Conservation (phyloP, 2,797 vertebrate genomes). For the Schizopygopsis malacanthus region DNA sequence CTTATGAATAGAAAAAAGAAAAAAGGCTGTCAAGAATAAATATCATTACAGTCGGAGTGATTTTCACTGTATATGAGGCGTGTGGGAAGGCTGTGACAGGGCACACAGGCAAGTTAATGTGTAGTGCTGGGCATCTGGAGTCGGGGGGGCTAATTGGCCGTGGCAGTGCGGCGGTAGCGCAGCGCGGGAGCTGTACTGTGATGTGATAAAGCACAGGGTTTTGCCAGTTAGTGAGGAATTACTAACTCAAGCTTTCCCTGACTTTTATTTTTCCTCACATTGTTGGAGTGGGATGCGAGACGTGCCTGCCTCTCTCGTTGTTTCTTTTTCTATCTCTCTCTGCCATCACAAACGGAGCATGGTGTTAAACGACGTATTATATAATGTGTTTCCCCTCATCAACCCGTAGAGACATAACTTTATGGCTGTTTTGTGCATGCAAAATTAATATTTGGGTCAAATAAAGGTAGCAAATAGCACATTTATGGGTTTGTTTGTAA, state of each 20-base stretch:
- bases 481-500: constrained; percentile 14
- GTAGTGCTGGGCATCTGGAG: constrained; percentile 66
- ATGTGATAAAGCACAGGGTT: constrained; percentile 69
- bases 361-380: constrained; percentile 43
- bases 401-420: constrained; percentile 28
- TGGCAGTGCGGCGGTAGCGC: constrained; percentile 61
- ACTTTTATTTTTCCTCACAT: constrained; percentile 36
- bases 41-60: constrained; percentile 81
- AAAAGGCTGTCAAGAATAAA: constrained; percentile 81
- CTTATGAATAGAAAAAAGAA: constrained; percentile 55
- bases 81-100: constrained; percentile 64
- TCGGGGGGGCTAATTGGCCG: constrained; percentile 64
- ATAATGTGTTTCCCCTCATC: constrained; percentile 44
- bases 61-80: constrained; percentile 74
- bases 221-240: constrained; percentile 53
- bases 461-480: constrained; percentile 29
- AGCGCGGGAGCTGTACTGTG: background rate
- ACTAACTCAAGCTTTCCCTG: constrained; percentile 67
- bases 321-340: constrained; percentile 27
- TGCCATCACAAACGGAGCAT: constrained; percentile 44
- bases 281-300: constrained; percentile 12
- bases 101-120: constrained; percentile 66
- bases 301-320: background rate
- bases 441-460: constrained; percentile 50
- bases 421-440: constrained; percentile 5